These are phyloP conservation scores for Theristicus caerulescens DNA, from an alignment of 2,113 vertebrate species.

Conservation along the genomic window DNA sequence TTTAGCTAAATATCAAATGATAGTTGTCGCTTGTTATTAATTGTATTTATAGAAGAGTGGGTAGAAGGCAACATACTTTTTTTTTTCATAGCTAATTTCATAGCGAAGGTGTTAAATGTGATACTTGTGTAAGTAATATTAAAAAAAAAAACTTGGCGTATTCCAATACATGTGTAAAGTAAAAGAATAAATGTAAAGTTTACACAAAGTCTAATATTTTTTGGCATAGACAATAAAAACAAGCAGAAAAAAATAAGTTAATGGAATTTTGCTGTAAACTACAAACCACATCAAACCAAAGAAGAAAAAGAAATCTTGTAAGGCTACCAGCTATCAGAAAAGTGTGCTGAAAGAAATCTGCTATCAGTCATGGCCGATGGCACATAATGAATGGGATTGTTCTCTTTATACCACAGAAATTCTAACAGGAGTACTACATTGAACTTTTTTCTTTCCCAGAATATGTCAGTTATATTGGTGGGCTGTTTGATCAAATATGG, in stretches of 20 bases:
- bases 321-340: not conserved
- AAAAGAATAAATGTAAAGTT: not conserved
- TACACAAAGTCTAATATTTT: not conserved
- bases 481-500: not conserved
- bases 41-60: not conserved
- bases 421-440: not conserved
- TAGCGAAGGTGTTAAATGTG: not conserved
- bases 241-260: not conserved
- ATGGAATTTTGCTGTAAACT: not conserved
- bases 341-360: not conserved
- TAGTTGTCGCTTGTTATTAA: not conserved
- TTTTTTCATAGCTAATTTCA: not conserved
- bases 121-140: not conserved
- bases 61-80: not conserved
- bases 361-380: not conserved
- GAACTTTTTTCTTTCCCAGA: not conserved
- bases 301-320: not conserved
- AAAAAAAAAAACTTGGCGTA: not conserved
- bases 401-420: not conserved
- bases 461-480: not conserved
- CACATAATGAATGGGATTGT: not conserved
- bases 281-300: not conserved
- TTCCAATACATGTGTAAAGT: not conserved
- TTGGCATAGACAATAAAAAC: not conserved
- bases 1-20: not conserved